phyloP scores from a whole-genome alignment of 2,797 vertebrate genomes.

The Premnoplex brunnescens region DNA sequence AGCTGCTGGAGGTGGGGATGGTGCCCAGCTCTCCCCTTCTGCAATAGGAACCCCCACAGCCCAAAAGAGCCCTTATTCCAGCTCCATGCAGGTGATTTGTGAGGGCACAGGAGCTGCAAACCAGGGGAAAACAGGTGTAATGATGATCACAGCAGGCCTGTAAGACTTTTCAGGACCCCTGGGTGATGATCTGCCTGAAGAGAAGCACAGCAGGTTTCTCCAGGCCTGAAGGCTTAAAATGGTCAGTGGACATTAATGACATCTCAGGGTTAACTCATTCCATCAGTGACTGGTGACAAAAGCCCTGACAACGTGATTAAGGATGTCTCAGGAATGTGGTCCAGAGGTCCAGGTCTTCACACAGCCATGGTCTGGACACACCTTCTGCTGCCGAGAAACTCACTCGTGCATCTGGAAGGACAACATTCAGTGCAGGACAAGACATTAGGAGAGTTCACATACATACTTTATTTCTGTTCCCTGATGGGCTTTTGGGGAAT shows the following conservation, averaged over 20 bases:
- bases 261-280: background rate
- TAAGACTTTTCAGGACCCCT: background rate
- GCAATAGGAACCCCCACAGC: background rate
- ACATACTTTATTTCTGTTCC: background rate
- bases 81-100: background rate
- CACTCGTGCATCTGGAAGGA: background rate
- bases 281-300: background rate
- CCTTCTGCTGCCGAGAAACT: background rate
- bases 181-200: background rate
- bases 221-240: background rate
- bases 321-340: background rate
- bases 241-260: background rate
- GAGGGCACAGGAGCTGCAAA: background rate
- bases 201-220: background rate
- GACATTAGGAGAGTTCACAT: background rate
- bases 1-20: background rate
- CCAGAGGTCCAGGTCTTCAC: background rate
- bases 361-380: background rate
- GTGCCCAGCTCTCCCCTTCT: background rate
- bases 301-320: background rate
- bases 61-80: background rate
- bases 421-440: rapidly evolving
- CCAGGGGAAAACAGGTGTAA: no score
- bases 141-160: background rate
- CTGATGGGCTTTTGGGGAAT: background rate